Evolutionary conservation across 2,113 vertebrate species (phyloP).

Genomic region (Tonatia bakeri): DNA sequence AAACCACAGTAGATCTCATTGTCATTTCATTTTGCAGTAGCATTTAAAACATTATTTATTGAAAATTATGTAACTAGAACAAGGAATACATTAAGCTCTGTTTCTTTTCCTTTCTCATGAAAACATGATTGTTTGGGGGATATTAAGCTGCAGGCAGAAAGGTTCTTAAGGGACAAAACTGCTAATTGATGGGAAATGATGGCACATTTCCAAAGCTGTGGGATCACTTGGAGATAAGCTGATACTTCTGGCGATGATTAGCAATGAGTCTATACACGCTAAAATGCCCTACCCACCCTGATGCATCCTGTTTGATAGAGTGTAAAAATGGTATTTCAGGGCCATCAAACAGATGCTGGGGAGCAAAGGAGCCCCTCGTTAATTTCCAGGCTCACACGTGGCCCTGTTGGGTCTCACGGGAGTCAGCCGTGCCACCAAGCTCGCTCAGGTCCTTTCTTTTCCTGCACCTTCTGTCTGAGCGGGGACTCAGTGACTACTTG

Average conservation of each 20-base stretch:
- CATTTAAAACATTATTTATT: not conserved
- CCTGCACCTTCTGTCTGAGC: not conserved
- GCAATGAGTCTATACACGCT: not conserved
- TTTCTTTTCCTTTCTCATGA: not conserved
- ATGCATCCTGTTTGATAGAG: constrained; percentile 35
- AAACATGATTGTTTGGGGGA: not conserved
- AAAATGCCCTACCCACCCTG: not conserved
- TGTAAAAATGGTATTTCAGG: constrained; percentile 40
- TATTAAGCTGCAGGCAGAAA: not conserved
- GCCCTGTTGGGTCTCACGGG: not conserved
- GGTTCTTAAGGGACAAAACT: not conserved
- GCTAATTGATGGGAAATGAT: not conserved
- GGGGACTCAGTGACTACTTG: not conserved
- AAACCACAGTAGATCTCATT: not conserved
- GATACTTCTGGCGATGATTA: not conserved
- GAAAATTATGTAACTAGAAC: not conserved
- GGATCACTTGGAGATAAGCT: not conserved
- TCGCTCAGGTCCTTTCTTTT: not conserved
- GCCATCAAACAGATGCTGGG: not conserved
- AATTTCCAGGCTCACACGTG: not conserved
- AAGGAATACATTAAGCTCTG: not conserved
- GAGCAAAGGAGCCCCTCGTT: not conserved
- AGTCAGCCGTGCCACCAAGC: not conserved
- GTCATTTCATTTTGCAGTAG: constrained; percentile 7
- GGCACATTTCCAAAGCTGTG: not conserved